Evolutionary conservation across 2,888 invertebrate species (phyloP).

Genomic region (Melinopterus prodromus): DNA sequence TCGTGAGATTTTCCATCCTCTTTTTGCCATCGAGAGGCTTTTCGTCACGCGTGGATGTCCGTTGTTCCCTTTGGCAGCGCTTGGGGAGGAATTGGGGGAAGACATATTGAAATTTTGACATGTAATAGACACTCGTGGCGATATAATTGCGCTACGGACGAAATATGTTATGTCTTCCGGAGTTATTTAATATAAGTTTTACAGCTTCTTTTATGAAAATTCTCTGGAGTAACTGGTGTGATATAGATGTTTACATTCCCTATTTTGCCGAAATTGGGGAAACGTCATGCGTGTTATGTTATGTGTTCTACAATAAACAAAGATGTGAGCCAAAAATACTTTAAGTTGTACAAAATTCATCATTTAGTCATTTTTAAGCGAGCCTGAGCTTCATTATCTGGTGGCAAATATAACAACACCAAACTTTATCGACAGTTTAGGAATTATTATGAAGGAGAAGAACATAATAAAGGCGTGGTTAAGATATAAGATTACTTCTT

Average conservation of each 20-base stretch:
- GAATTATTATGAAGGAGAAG: not conserved
- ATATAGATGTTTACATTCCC: not conserved
- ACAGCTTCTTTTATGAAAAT: not conserved
- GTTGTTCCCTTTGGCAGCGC: not conserved
- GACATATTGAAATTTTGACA: conserved; percentile 14
- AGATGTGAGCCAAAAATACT: no score
- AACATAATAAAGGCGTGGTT: not conserved
- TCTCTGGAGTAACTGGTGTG: not conserved
- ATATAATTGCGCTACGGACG: not conserved
- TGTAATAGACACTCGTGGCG: not conserved
- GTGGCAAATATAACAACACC: no score
- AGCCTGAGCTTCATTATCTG: no score
- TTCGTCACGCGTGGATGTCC: not conserved
- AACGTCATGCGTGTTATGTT: not conserved
- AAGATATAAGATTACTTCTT: not conserved
- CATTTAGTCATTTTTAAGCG: no score
- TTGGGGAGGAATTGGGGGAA: not conserved
- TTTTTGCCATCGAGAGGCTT: not conserved
- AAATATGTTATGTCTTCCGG: not conserved
- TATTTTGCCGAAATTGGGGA: not conserved
- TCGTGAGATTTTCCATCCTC: not conserved
- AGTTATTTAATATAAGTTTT: conserved; percentile 4
- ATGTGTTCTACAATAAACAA: not conserved
- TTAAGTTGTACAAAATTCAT: no score
- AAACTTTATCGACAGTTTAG: not conserved